These are phyloP conservation scores for Thripadectes ignobilis DNA, from an alignment of 2,797 vertebrate species.

Conservation along the genomic window DNA sequence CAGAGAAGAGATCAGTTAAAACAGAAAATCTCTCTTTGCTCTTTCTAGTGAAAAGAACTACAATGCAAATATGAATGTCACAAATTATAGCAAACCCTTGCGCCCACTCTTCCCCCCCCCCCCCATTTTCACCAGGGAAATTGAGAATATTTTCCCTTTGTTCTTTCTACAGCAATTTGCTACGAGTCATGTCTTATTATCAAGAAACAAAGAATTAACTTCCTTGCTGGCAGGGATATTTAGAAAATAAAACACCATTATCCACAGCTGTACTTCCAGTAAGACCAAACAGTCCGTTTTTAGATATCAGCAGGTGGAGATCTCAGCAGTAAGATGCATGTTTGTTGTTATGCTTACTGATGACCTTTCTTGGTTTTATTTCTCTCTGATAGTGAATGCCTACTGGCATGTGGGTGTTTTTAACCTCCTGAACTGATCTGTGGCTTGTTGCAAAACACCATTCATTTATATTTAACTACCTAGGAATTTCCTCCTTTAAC, in stretches of 20 bases:
- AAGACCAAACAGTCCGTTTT: slow-evolving; percentile 20
- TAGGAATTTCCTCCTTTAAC: slow-evolving; percentile 38
- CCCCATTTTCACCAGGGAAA: background rate
- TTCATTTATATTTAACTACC: slow-evolving; percentile 55
- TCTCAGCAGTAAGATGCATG: background rate
- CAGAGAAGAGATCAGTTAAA: background rate
- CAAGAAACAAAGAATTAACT: background rate
- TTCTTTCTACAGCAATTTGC: background rate
- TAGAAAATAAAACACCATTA: slow-evolving; percentile 26
- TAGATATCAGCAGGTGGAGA: slow-evolving; percentile 26
- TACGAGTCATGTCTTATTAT: background rate
- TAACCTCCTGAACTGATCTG: background rate
- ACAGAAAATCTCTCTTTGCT: background rate
- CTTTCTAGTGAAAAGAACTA: background rate
- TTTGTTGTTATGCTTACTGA: slow-evolving; percentile 12
- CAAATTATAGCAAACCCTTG: background rate
- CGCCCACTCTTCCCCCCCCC: rapidly evolving
- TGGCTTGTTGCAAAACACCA: slow-evolving; percentile 13
- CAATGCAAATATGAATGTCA: background rate
- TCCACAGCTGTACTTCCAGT: slow-evolving; percentile 30
- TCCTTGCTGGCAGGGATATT: slow-evolving; percentile 32
- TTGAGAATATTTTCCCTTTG: background rate
- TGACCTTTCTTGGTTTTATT: slow-evolving; percentile 12
- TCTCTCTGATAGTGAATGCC: background rate
- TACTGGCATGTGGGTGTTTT: background rate